A percentile compares a stretch with the other conserved stretches of the same genome.
These are phyloP conservation scores for Bergia sp. DNA, from an alignment of 92 coral and sea anemone genomes.

Conservation along the genomic window DNA sequence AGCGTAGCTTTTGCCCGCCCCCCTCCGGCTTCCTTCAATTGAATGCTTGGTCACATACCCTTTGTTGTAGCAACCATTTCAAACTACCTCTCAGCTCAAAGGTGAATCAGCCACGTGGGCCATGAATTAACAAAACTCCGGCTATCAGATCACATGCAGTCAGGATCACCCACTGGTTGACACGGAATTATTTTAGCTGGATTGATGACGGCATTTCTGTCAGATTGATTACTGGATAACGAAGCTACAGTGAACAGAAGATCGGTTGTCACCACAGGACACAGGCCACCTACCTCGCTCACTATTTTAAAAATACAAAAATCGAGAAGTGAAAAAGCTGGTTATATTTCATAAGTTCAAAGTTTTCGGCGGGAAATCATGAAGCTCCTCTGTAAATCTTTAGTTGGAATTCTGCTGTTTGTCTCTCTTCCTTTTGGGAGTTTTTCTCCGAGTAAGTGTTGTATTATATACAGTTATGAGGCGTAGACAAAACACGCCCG, in stretches of 20 bases:
- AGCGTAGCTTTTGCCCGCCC: not conserved
- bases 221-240: not conserved
- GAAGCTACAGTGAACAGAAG: not conserved
- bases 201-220: not conserved
- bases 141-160: not conserved
- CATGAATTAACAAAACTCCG: not conserved
- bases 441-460: slow-evolving; percentile 3
- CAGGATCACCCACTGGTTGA: not conserved
- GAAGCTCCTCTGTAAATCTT: not conserved
- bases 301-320: not conserved
- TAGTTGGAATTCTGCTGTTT: not conserved
- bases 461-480: not conserved
- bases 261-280: not conserved
- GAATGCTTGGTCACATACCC: not conserved
- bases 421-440: not conserved
- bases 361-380: slow-evolving; percentile 19
- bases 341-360: not conserved
- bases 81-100: not conserved
- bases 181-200: not conserved
- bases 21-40: not conserved
- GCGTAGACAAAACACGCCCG: not conserved
- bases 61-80: slow-evolving; percentile 21
- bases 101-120: not conserved
- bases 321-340: not conserved
- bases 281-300: not conserved